These are phyloP conservation scores for Ardeotis arabs DNA, from an alignment of 2,113 vertebrate species.

Conservation along the genomic window DNA sequence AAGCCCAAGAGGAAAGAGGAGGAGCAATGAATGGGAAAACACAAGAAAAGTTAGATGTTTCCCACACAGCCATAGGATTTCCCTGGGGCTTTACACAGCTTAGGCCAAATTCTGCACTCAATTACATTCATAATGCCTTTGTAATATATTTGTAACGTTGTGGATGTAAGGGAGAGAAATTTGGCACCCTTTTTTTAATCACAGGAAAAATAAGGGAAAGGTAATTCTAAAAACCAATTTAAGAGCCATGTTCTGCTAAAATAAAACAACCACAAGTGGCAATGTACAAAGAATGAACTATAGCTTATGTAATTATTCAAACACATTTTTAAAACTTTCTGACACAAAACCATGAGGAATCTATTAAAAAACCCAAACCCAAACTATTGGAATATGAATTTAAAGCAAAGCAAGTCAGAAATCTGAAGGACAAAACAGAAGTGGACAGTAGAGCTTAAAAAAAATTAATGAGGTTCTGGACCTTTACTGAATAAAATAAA, in stretches of 20 bases:
- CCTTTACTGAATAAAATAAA: background rate
- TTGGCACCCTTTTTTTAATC: background rate
- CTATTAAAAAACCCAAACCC: background rate
- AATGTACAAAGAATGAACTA: background rate
- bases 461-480: background rate
- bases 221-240: background rate
- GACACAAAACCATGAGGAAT: background rate
- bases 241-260: background rate
- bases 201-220: background rate
- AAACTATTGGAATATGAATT: background rate
- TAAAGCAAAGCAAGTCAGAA: background rate
- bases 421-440: background rate
- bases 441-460: background rate
- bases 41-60: background rate
- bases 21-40: slow-evolving; percentile 1
- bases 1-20: slow-evolving; percentile 14
- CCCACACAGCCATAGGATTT: slow-evolving; percentile 44
- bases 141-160: background rate
- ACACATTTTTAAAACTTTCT: background rate
- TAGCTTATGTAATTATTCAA: background rate
- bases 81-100: background rate
- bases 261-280: background rate
- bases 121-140: background rate
- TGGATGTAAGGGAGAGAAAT: background rate
- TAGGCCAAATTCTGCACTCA: background rate